Percentiles rank a stretch among this genome's conserved stretches.
Conservation (phyloP, 1,140 invertebrate genomes). For the Teleopsis dalmanni region DNA sequence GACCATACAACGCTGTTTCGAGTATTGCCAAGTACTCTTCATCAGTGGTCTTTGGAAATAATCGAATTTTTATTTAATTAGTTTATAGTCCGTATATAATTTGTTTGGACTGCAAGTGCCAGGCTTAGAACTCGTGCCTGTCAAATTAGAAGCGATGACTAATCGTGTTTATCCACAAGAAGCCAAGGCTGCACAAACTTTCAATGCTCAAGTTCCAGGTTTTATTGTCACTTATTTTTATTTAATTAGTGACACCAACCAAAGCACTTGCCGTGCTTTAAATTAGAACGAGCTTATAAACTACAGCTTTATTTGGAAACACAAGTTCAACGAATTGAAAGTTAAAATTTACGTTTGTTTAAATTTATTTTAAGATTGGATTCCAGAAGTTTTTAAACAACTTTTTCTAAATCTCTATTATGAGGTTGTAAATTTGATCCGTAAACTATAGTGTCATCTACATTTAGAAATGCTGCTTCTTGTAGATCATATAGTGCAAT, state of each 20-base stretch:
- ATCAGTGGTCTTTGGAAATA: too few relatives aligned
- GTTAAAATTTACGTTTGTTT: constrained; percentile 21
- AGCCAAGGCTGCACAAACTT: constrained; percentile 14
- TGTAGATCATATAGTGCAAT: constrained; percentile 12
- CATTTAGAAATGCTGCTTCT: constrained; percentile 17
- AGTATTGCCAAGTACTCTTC: too few relatives aligned
- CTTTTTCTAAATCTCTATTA: constrained; percentile 13
- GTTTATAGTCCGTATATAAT: too few relatives aligned
- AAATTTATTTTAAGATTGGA: constrained; percentile 23
- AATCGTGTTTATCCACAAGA: too few relatives aligned
- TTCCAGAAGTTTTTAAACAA: constrained; percentile 19
- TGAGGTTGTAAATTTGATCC: constrained; percentile 13
- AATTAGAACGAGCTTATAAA: too few relatives aligned
- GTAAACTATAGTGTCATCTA: constrained; percentile 11
- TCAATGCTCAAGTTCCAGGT: constrained; percentile 16
- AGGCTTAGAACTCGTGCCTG: too few relatives aligned
- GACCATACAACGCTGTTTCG: too few relatives aligned
- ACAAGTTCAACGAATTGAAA: too few relatives aligned
- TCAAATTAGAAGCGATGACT: too few relatives aligned
- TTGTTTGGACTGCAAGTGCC: too few relatives aligned
- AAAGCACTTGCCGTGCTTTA: constrained; percentile 15
- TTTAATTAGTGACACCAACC: constrained; percentile 15
- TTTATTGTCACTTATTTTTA: neutral
- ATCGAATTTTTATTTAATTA: too few relatives aligned
- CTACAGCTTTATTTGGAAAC: too few relatives aligned